These are phyloP conservation scores for Chiloscyllium plagiosum DNA, from an alignment of 2,113 vertebrate species.

Conservation along the genomic window DNA sequence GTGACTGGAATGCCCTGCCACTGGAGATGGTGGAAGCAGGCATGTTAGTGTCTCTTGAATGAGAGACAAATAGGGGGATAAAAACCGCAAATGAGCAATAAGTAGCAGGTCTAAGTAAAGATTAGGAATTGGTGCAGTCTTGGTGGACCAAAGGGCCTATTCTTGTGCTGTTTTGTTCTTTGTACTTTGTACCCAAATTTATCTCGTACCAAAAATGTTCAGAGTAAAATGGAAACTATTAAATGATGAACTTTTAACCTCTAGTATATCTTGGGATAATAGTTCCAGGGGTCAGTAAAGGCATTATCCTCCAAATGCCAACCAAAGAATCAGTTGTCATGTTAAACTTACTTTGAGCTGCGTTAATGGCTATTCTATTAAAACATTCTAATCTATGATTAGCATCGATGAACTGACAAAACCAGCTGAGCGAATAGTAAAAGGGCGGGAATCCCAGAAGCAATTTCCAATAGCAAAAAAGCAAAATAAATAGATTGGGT, in stretches of 20 bases:
- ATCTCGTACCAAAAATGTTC: neutral
- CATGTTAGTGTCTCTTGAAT: too few species aligned
- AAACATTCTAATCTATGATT: neutral
- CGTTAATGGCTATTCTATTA: neutral
- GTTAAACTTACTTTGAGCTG: neutral
- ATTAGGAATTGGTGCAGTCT: too few species aligned
- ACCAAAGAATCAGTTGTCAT: neutral
- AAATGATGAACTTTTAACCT: neutral
- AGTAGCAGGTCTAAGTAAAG: too few species aligned
- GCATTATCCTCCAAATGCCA: neutral
- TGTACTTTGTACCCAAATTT: neutral
- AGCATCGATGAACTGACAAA: neutral
- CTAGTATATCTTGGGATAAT: neutral
- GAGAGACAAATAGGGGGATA: too few species aligned
- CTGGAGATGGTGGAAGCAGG: too few species aligned
- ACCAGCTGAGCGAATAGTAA: neutral
- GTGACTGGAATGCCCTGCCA: too few species aligned
- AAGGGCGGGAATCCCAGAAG: neutral
- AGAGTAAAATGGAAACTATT: neutral
- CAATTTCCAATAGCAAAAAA: neutral
- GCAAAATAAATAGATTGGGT: neutral
- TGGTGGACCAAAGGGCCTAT: too few species aligned
- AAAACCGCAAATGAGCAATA: too few species aligned
- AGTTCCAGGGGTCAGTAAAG: neutral
- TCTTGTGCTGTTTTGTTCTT: neutral